phyloP scores from a whole-genome alignment of 1,140 invertebrate genomes.

The Ostrea denselamellosa region DNA sequence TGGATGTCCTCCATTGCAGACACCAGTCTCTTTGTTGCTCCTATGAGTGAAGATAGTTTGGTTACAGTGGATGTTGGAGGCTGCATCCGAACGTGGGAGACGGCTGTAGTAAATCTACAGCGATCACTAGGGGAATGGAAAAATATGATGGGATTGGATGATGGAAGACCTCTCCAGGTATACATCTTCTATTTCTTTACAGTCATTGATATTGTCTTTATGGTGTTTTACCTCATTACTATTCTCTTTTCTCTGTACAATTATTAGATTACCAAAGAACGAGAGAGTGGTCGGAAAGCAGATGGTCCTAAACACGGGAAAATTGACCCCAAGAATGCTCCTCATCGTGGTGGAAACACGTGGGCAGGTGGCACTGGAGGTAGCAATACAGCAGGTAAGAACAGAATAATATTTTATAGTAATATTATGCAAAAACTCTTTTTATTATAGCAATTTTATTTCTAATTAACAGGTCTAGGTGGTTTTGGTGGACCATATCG shows the following conservation, averaged over 20 bases:
- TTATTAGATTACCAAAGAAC: conserved; percentile 70
- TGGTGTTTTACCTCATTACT: not conserved
- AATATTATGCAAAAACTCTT: not conserved
- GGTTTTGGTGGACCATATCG: conserved; percentile 79
- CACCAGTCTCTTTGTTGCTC: conserved; percentile 74
- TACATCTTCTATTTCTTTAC: not conserved
- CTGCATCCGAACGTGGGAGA: conserved; percentile 83
- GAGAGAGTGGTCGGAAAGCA: conserved; percentile 74
- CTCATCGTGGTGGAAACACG: conserved; percentile 53
- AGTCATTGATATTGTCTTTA: not conserved
- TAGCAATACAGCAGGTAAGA: conserved; percentile 55
- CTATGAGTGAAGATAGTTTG: conserved; percentile 80
- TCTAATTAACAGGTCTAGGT: conserved; percentile 80
- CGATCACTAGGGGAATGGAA: conserved; percentile 80
- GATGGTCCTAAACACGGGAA: conserved; percentile 94
- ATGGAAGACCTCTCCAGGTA: conserved; percentile 71
- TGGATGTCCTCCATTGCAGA: conserved; percentile 73
- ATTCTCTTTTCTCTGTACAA: conserved; percentile 20
- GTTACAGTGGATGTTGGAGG: conserved; percentile 83
- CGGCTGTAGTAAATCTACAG: conserved; percentile 79
- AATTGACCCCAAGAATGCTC: conserved; percentile 84
- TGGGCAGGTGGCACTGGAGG: conserved; percentile 58
- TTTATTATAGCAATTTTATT: not conserved
- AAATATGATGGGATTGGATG: conserved; percentile 79
- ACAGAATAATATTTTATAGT: not conserved